Base-by-base conservation (phyloP, 1,140 invertebrate species). In the Orussus abietinus region DNA sequence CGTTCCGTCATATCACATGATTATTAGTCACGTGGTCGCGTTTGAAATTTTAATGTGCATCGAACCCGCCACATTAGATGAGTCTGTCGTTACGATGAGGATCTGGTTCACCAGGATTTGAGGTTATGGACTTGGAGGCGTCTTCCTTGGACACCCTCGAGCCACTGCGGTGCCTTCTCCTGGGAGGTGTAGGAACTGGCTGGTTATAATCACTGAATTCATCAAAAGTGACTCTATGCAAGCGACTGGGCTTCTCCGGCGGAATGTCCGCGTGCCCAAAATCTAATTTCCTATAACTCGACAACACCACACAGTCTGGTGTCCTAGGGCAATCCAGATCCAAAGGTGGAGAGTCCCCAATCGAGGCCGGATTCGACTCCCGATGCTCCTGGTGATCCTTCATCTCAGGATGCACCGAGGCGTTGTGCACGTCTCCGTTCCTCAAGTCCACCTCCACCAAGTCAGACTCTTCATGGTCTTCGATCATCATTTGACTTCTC, bases 211-310 rank as follows among this genome's bases (percentile, higher is more conserved):
- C 20, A 37, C 39, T 2, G 31, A 46, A 36, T 9, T 66, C 55
- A 4, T 59, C 55, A 9, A 57, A 22, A 35, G 37, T 58, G 4
- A 49, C 52, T 20, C 57, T 42, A 9, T 53, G 55, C 36, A 57
- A 34, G 14, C 64, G 58, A 14, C 45, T 60, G 1, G 67, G 64
- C 25, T 69, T 69, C 41, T 64, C 64, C 6, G 65, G 65, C 3
- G 59, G 51, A 3, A 57, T 45, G 15, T 45, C 40, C 12, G 6
- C 10, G 22, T 25, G 22, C n/a, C 6, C 22, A 25, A n/a, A 6
- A 7, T 25, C 22, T n/a, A n/a, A n/a, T n/a, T n/a, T n/a, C n/a
- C n/a, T n/a, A n/a, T n/a, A n/a, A n/a, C n/a, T n/a, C n/a, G n/a
- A n/a, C n/a, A n/a, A n/a, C n/a, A n/a, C n/a, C n/a, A n/a, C n/a